phyloP scores from a whole-genome alignment of 2,888 invertebrate species.

The Drosophila vallismaia region DNA sequence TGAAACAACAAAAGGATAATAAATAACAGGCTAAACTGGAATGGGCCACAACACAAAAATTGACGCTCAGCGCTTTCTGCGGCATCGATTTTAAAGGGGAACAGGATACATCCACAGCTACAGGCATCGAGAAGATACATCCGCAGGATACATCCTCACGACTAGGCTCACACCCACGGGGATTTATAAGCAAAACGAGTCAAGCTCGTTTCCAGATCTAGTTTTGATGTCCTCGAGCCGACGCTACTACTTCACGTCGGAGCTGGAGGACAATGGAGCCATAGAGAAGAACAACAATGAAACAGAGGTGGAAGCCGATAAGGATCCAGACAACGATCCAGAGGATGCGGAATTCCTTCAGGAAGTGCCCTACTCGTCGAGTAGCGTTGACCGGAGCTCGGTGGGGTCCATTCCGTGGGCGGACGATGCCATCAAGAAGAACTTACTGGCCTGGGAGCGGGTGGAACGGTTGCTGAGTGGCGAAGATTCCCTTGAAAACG shows the following conservation, averaged over 20 bases:
- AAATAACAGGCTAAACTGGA: conserved; percentile 77
- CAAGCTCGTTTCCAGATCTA: conserved; percentile 51
- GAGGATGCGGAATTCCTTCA: conserved; percentile 79
- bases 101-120: conserved; percentile 37
- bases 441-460: conserved; percentile 83
- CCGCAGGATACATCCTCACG: conserved; percentile 29
- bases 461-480: conserved; percentile 82
- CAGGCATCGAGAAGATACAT: conserved; percentile 21
- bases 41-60: conserved; percentile 79
- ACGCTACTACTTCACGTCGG: conserved; percentile 66
- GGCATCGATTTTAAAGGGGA: conserved; percentile 67
- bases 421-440: conserved; percentile 83
- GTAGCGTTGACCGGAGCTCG: conserved; percentile 82
- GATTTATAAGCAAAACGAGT: conserved; percentile 42
- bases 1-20: conserved; percentile 66
- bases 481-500: conserved; percentile 68
- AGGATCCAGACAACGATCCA: conserved; percentile 41
- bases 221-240: conserved; percentile 71
- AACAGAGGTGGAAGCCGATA: conserved; percentile 21
- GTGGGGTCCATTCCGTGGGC: conserved; percentile 84
- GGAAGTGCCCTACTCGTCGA: conserved; percentile 82
- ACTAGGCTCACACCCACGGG: conserved; percentile 23
- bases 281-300: conserved; percentile 42
- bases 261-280: conserved; percentile 47
- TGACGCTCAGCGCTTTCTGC: conserved; percentile 56